phyloP scores from a whole-genome alignment of 2,888 invertebrate species.

The Sepioteuthis lessoniana region DNA sequence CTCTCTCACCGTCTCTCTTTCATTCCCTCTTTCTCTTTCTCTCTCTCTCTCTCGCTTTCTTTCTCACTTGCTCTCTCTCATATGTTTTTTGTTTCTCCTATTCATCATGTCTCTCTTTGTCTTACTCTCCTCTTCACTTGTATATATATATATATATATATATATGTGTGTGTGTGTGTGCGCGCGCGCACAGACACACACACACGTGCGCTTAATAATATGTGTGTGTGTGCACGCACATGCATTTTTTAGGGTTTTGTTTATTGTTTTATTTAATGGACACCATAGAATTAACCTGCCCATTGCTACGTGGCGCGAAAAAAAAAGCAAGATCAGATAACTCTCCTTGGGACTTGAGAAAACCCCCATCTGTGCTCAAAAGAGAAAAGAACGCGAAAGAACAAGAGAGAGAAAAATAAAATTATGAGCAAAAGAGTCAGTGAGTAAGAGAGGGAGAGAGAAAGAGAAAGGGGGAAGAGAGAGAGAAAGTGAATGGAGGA shows the following conservation, averaged over 20 bases:
- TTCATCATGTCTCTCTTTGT: too few relatives aligned
- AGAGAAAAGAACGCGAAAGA: neutral
- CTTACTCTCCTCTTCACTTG: too few relatives aligned
- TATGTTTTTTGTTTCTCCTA: too few relatives aligned
- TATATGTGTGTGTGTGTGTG: too few relatives aligned
- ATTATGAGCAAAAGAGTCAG: neutral
- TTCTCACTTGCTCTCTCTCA: too few relatives aligned
- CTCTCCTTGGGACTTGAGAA: slow-evolving; percentile 17
- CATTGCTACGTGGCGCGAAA: neutral
- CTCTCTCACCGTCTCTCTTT: neutral
- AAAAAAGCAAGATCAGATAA: slow-evolving; percentile 3
- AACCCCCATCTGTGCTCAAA: neutral
- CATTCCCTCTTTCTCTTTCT: too few relatives aligned
- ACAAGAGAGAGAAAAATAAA: neutral
- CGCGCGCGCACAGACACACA: too few relatives aligned
- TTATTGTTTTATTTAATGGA: neutral
- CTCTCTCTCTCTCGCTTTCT: too few relatives aligned
- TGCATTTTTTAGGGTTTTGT: neutral
- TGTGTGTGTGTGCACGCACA: neutral
- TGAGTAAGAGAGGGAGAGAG: neutral
- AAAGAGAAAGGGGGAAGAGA: neutral
- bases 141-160: too few relatives aligned
- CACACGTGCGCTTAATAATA: too few relatives aligned
- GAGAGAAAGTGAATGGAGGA: too few relatives aligned
- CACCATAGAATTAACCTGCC: neutral